Base-by-base conservation (phyloP, 2,888 invertebrate genomes). In the Lagria hirta region DNA sequence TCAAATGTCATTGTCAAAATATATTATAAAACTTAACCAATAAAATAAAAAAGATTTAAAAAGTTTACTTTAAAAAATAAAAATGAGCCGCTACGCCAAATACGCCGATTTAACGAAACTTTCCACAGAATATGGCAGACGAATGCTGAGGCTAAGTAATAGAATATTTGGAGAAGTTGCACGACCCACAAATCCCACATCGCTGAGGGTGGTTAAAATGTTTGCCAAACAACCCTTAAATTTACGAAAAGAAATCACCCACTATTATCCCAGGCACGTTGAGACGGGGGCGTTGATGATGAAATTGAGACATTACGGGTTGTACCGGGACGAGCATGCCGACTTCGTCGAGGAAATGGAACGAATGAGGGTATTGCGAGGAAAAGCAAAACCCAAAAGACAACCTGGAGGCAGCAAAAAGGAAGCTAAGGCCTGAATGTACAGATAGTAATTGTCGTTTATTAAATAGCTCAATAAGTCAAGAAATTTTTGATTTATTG, bases 311-410 rank as follows among this genome's bases (percentile, higher is more conserved):
- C 74, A 80, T 43, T 89, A 90, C 58, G 92, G 92, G 0, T 73
- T 92, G 3, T 92, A 77, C 69, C 78, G 91, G 43, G 92, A 93
- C 63, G 93, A 94, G 66, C 93, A 94, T 70, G 78, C 84, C 64
- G 93, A 93, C 71, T 93, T 92, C 64, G 83, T 82, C 55, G 91
- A 93, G 32, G 93, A 93, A 73, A 90, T 89, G 83, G 78, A 78
- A 53, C 76, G 91, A 42, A 72, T 89, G 57, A 75, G 87, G 41
- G 82, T 78, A 42, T 73, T 93, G 8, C 73, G 90, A 42, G 93
- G 93, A 5, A 93, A 92, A 68, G 78, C 77, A 1, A 80, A 30
- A 74, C 75, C 54, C 30, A 64, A 58, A 51, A 60, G 58, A 17
- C 60, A 62, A 32, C 35, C n/a, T n/a, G 45, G 20, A 4, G 24